Percentiles rank a stretch among this genome's conserved stretches.
Conservation (phyloP, 2,888 invertebrate genomes). For the Drosophila mimetica region DNA sequence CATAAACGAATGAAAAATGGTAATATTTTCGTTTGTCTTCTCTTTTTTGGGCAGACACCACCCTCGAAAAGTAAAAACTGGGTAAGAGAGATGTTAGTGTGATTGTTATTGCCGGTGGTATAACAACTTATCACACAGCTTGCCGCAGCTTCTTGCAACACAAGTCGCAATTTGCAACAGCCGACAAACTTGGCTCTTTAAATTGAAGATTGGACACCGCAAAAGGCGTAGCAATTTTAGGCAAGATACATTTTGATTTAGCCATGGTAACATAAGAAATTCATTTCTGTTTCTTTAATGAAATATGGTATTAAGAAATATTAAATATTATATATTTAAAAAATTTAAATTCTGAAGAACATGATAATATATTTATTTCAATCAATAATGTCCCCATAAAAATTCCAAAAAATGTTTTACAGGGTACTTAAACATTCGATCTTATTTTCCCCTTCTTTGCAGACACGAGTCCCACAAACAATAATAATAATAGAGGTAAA, state of each 20-base stretch:
- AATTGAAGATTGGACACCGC: slow-evolving; percentile 43
- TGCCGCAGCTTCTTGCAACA: slow-evolving; percentile 60
- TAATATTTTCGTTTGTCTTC: slow-evolving; percentile 29
- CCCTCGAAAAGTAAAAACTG: slow-evolving; percentile 12
- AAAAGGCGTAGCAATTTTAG: slow-evolving; percentile 13
- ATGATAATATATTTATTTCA: not conserved
- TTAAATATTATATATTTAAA: not conserved
- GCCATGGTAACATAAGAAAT: not conserved
- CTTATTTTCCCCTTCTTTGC: not conserved
- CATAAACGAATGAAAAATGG: slow-evolving; percentile 31
- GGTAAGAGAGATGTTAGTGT: slow-evolving; percentile 26
- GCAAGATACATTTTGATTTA: not conserved
- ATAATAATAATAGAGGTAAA: slow-evolving; percentile 41
- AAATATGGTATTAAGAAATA: no score
- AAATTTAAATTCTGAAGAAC: no score
- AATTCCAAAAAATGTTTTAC: not conserved
- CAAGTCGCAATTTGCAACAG: slow-evolving; percentile 59
- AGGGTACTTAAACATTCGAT: not conserved
- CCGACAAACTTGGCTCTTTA: slow-evolving; percentile 16
- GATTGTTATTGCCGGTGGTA: slow-evolving; percentile 38
- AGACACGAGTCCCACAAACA: slow-evolving; percentile 13
- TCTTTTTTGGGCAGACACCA: slow-evolving; percentile 12
- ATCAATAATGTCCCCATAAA: not conserved
- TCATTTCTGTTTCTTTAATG: no score
- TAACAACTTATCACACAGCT: slow-evolving; percentile 45